Evolutionary conservation across 2,888 invertebrate genomes (phyloP), one percentile per base, ranked within the genome.

Genomic region (Plemyria rubiginata): DNA sequence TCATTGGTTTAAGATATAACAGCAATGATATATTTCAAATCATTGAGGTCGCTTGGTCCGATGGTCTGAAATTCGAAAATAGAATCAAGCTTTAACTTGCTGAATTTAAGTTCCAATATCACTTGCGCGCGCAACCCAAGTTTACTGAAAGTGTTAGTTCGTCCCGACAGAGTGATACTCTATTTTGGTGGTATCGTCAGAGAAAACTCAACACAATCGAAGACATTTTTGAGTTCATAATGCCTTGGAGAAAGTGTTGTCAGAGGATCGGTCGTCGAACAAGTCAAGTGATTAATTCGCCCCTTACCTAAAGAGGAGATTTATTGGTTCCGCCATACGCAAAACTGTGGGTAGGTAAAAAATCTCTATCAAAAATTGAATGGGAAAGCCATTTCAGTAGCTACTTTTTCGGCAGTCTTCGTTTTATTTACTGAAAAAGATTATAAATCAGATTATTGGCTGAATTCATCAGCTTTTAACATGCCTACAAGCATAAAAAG

Each of bases 301-400:
- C 91, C 91, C 91, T 91, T 89, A 89, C 92, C 88, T 90, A 86
- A 82, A 87, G 85, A 87, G 80, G 85, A 92, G 90, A 93, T 92
- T 92, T 92, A 92, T 92, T 89, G 90, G 92, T 90, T 89, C 86
- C 88, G 85, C 88, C 82, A 91, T 89, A 91, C 91, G 92, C 92
- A 92, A 92, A 92, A 92, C 92, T 92, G 92, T 85, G 88, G 89
- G 87, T 84, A 84, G 86, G 90, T 89, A 92, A 91, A 92, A 92
- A 92, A 92, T 91, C 89, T 92, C 89, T 89, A 92, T 92, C 86
- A 91, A 92, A 92, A 92, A 92, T 92, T 92, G 91, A 92, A 92
- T 92, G 91, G 92, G 89, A 92, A 92, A 92, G 85, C 90, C 88
- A 92, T 92, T 91, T 88, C 85, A 80, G 83, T 82, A 85, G 81